A percentile compares a stretch with the other conserved stretches of the same genome.
phyloP scores from a whole-genome alignment of 2,888 invertebrate species.

The Orthosia gracilis region DNA sequence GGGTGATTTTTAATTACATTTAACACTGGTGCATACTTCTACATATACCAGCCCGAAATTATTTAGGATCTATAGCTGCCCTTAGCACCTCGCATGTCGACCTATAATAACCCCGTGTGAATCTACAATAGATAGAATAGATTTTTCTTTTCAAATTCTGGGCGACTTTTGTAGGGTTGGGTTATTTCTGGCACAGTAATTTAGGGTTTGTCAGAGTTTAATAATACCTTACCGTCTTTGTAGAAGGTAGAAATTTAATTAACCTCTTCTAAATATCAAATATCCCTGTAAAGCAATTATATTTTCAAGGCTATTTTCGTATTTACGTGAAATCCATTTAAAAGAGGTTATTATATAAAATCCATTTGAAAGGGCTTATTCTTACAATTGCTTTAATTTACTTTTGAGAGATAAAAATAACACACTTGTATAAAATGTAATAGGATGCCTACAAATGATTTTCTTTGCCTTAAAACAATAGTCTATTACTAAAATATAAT shows the following conservation, averaged over 20 bases:
- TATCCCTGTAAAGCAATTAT: constrained; percentile 12
- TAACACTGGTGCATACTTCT: constrained; percentile 90
- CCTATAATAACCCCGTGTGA: constrained; percentile 75
- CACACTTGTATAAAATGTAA: neutral
- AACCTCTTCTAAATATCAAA: constrained; percentile 28
- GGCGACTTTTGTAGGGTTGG: constrained; percentile 55
- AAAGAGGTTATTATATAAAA: constrained; percentile 12
- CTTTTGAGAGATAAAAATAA: constrained; percentile 17
- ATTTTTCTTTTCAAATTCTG: constrained; percentile 49
- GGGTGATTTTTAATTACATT: constrained; percentile 70
- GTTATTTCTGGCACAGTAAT: constrained; percentile 37
- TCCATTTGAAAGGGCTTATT: constrained; percentile 1
- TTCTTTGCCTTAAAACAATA: neutral
- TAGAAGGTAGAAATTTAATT: constrained; percentile 23
- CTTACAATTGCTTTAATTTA: constrained; percentile 8
- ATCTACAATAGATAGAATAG: constrained; percentile 72
- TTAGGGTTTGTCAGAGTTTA: constrained; percentile 44
- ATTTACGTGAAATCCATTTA: neutral
- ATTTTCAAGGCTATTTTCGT: constrained; percentile 1
- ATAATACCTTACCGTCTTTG: neutral
- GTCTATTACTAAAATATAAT: neutral
- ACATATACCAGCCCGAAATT: constrained; percentile 90
- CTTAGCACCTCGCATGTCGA: constrained; percentile 85
- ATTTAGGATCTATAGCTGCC: constrained; percentile 78
- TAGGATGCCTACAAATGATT: neutral